These are phyloP conservation scores for Heteractis magnifica DNA, from an alignment of 92 coral and sea anemone species.

Conservation along the genomic window DNA sequence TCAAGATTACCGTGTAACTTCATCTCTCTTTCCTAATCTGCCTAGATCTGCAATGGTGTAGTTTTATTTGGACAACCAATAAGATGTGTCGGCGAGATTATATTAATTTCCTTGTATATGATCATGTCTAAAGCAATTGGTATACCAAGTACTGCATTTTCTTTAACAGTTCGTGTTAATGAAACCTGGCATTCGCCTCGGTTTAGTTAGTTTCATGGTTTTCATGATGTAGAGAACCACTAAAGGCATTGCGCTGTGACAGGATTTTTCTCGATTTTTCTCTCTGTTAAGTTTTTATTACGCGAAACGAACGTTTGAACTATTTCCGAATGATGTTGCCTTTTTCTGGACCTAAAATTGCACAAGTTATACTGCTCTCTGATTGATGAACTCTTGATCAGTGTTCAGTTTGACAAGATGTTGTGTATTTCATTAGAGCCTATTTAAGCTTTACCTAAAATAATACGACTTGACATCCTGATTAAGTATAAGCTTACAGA, in stretches of 20 bases:
- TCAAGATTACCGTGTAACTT: not conserved
- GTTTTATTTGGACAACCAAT: not conserved
- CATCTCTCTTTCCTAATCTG: not conserved
- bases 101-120: not conserved
- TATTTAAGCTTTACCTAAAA: not conserved
- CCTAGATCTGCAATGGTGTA: not conserved
- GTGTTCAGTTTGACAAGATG: not conserved
- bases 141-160: not conserved
- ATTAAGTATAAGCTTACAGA: constrained; percentile 10
- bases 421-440: constrained; percentile 1
- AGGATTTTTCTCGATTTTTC: not conserved
- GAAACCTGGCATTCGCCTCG: not conserved
- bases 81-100: not conserved
- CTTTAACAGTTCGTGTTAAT: not conserved
- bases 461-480: constrained; percentile 15
- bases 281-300: too few relatives aligned
- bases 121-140: not conserved
- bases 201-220: too few relatives aligned
- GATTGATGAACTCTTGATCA: not conserved
- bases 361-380: not conserved
- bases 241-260: not conserved
- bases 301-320: too few relatives aligned
- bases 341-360: not conserved
- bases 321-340: not conserved
- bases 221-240: too few relatives aligned